Percentiles rank a stretch among this genome's conserved stretches.
Conservation (phyloP, 1,140 invertebrate genomes). For the Probaryconus sp. region DNA sequence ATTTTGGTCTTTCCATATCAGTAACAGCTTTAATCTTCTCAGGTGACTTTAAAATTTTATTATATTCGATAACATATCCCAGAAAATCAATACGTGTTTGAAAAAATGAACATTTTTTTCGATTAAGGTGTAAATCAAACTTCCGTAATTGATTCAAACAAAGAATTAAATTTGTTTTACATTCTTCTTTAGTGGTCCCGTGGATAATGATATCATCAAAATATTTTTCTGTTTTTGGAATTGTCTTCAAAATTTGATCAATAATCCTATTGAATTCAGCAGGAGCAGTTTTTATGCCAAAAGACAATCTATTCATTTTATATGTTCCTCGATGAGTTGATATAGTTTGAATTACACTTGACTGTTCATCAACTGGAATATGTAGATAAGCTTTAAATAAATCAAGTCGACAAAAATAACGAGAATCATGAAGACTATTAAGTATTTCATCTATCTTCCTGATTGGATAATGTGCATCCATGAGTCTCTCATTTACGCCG, state of each 20-base stretch:
- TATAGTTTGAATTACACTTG: conserved; percentile 67
- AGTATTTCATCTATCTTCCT: conserved; percentile 60
- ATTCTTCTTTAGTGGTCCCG: conserved; percentile 54
- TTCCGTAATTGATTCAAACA: conserved; percentile 23
- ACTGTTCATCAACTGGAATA: conserved; percentile 56
- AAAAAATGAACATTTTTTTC: conserved; percentile 28
- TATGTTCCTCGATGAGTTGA: conserved; percentile 69
- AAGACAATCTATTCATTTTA: conserved; percentile 72
- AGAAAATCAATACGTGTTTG: conserved; percentile 36
- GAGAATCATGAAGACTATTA: conserved; percentile 42
- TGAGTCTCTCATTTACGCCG: conserved; percentile 49
- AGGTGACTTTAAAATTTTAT: conserved; percentile 34
- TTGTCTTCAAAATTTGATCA: conserved; percentile 67
- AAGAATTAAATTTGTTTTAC: conserved; percentile 9
- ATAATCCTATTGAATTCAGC: conserved; percentile 78
- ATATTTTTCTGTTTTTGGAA: conserved; percentile 60
- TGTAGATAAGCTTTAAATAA: conserved; percentile 66
- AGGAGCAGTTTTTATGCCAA: conserved; percentile 77
- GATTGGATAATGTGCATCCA: conserved; percentile 53
- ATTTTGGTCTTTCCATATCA: conserved; percentile 54
- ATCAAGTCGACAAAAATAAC: conserved; percentile 54
- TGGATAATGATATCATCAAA: conserved; percentile 65
- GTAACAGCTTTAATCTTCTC: conserved; percentile 55
- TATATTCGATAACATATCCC: conserved; percentile 51
- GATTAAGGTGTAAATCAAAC: conserved; percentile 33